These are phyloP conservation scores for Lagenorhynchus albirostris DNA, from an alignment of 2,113 vertebrate species.

Conservation along the genomic window DNA sequence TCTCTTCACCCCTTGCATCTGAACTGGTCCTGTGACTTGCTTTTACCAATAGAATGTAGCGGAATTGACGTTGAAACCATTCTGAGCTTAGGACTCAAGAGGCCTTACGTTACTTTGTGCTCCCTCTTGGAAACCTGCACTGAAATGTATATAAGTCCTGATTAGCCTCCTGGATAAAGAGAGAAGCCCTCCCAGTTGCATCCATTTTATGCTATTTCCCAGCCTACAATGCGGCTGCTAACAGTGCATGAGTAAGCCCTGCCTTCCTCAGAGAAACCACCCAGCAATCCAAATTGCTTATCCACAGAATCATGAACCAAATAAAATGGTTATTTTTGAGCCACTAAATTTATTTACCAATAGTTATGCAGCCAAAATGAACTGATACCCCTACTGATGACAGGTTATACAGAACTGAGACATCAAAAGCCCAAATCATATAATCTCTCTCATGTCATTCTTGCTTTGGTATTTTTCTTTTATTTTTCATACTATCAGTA, in stretches of 20 bases:
- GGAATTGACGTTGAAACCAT: neutral
- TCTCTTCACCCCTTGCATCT: neutral
- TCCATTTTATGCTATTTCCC: neutral
- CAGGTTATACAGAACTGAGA: neutral
- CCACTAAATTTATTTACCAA: neutral
- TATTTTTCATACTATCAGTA: neutral
- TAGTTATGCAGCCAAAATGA: neutral
- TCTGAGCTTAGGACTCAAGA: neutral
- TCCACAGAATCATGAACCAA: neutral
- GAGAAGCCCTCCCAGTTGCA: neutral
- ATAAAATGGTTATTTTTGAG: neutral
- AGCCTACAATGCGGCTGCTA: neutral
- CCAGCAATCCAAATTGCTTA: neutral
- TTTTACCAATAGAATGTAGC: neutral
- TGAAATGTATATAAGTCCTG: neutral
- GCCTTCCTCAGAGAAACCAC: neutral
- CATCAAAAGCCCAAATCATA: neutral
- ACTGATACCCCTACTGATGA: neutral
- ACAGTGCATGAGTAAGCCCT: accelerated
- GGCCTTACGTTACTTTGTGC: neutral
- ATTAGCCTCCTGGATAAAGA: neutral
- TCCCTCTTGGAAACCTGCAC: neutral
- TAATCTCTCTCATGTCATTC: neutral
- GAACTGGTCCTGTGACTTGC: neutral
- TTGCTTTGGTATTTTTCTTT: neutral